Conservation (phyloP, 2,113 vertebrate species). For the Dipodomys ordii region DNA sequence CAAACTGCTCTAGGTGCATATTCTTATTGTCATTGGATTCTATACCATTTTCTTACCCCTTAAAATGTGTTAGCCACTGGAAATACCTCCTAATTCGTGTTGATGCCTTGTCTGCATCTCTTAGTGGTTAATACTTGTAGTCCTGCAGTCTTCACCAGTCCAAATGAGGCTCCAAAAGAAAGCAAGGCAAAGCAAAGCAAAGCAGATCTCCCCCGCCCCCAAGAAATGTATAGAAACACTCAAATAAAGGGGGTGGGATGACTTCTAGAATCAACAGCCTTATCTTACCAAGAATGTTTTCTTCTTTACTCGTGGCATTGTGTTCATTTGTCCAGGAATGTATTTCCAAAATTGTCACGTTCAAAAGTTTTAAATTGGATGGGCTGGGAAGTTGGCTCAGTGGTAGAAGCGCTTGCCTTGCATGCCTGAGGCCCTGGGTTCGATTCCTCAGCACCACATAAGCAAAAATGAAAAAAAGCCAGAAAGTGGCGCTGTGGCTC, state of each 20-base stretch:
- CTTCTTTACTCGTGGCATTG: background rate
- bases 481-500: too few species aligned
- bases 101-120: conserved; percentile 1
- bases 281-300: background rate
- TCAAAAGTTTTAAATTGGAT: background rate
- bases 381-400: too few species aligned
- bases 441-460: too few species aligned
- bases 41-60: conserved; percentile 20
- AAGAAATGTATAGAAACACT: background rate
- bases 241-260: background rate
- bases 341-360: conserved; percentile 7
- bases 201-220: background rate
- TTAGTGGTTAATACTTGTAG: background rate
- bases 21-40: conserved; percentile 56
- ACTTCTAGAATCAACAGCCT: background rate
- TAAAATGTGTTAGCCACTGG: background rate
- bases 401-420: too few species aligned
- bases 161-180: background rate
- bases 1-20: background rate
- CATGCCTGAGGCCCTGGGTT: too few species aligned
- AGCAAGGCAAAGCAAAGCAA: conserved; percentile 29
- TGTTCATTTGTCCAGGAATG: conserved; percentile 1
- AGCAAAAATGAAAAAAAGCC: too few species aligned
- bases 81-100: background rate
- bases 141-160: background rate